Conservation (phyloP, 2,888 invertebrate species). For the Syrista parreyssii region DNA sequence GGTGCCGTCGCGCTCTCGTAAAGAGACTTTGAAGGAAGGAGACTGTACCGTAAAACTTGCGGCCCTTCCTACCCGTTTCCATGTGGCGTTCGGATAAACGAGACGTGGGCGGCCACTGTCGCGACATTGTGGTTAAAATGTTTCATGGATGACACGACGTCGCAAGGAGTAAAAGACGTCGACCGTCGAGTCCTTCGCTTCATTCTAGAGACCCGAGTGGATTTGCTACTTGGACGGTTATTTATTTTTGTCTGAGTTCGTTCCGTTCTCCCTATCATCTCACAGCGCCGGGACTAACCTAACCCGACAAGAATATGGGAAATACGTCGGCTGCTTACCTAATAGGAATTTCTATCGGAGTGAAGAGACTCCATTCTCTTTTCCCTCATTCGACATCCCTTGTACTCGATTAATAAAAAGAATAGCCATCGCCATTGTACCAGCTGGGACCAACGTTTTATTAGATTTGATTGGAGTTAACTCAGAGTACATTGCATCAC, state of each 20-base stretch:
- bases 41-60: slow-evolving; percentile 33
- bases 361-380: neutral
- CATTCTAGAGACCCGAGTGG: slow-evolving; percentile 50
- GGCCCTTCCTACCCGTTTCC: slow-evolving; percentile 24
- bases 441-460: neutral
- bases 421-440: neutral
- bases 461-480: neutral
- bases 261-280: slow-evolving; percentile 25
- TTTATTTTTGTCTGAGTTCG: slow-evolving; percentile 49
- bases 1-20: slow-evolving; percentile 23
- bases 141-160: slow-evolving; percentile 31
- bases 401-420: neutral
- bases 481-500: neutral
- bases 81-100: slow-evolving; percentile 31
- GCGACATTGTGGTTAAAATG: slow-evolving; percentile 41
- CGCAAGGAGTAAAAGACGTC: slow-evolving; percentile 1
- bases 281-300: slow-evolving; percentile 1
- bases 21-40: slow-evolving; percentile 28
- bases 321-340: neutral
- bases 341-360: neutral
- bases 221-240: slow-evolving; percentile 46
- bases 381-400: neutral
- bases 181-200: slow-evolving; percentile 31
- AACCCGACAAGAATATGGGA: neutral
- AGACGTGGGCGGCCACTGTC: slow-evolving; percentile 31